Evolutionary conservation across 2,888 invertebrate species (phyloP), one percentile per base, ranked within the genome.

Genomic region (Synanthedon tipuliformis): DNA sequence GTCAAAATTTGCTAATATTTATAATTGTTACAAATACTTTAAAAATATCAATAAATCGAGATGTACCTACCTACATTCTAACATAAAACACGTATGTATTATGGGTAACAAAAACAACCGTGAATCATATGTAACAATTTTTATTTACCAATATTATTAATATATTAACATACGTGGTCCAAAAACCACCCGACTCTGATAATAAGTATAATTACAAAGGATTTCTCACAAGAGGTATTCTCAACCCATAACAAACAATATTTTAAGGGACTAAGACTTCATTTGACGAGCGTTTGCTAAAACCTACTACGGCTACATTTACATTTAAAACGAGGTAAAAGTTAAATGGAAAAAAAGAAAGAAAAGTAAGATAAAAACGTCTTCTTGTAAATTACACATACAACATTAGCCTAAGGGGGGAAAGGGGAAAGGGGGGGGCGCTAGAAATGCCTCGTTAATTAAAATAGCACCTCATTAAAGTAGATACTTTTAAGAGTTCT

Each of bases 151-250:
- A 85, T 86, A 86, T 86, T 82, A 84, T 81, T 85, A 85, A 87
- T 87, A 87, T 86, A 86, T 87, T 86, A 87, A 86, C 86, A 86
- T 81, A 85, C 76, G 86, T 84, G 86, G 86, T 84, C 83, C 81
- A 71, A 63, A 34, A 75, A 78, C 85, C 86, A 86, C 85, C 79
- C 77, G 79, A 75, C 75, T 82, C 81, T 81, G 78, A 84, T 78
- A 82, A 81, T 83, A 75, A 85, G 5, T 23, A 23, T 85, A 86
- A 80, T 82, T 86, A 87, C 86, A 87, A 83, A 81, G 80, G 80
- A 84, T 85, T 85, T 85, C 34, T 78, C 84, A 79, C 82, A 78
- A 78, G 73, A 74, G 82, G 80, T 80, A 71, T 73, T 23, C 67
- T 69, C 70, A 81, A 82, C 81, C 83, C 78, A 84, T 83, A 86